Evolutionary conservation across 1,140 invertebrate species (phyloP).

Genomic region (Galendromus occidentalis): DNA sequence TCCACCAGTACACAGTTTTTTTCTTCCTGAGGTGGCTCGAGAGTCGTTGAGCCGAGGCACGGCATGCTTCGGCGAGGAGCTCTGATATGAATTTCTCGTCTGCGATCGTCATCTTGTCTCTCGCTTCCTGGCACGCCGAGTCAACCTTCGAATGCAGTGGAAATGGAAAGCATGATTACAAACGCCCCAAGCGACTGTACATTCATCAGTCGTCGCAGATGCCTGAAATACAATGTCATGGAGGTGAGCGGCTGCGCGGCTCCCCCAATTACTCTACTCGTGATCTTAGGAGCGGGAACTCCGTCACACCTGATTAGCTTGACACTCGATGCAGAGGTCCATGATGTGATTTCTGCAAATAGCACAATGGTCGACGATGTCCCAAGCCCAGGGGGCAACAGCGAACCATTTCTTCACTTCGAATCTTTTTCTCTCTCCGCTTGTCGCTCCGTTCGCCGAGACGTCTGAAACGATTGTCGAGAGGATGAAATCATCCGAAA

Average conservation of each 20-base stretch:
- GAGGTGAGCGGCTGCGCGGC: no score
- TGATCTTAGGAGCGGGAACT: no score
- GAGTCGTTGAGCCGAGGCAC: not conserved
- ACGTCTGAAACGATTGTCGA: no score
- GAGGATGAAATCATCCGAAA: no score
- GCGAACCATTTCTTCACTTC: slow-evolving; percentile 99
- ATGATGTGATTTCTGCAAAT: slow-evolving; percentile 99
- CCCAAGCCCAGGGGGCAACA: slow-evolving; percentile 93
- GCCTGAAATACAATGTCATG: slow-evolving; percentile 32
- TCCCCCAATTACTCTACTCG: no score
- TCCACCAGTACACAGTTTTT: no score
- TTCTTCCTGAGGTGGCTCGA: no score
- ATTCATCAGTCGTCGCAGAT: slow-evolving; percentile 92
- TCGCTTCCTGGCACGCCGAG: not conserved
- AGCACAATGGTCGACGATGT: slow-evolving; percentile 99
- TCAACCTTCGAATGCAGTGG: slow-evolving; percentile 96
- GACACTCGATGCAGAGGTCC: slow-evolving; percentile 98
- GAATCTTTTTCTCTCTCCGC: slow-evolving; percentile 62
- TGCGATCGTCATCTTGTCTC: not conserved
- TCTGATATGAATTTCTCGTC: not conserved
- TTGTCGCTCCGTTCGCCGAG: slow-evolving; percentile 4
- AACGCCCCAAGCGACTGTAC: slow-evolving; percentile 97
- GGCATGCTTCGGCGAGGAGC: not conserved
- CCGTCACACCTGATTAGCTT: slow-evolving; percentile 85
- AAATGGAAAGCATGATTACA: slow-evolving; percentile 99